Conservation (phyloP, 2,797 vertebrate species). For the Karalla daura region DNA sequence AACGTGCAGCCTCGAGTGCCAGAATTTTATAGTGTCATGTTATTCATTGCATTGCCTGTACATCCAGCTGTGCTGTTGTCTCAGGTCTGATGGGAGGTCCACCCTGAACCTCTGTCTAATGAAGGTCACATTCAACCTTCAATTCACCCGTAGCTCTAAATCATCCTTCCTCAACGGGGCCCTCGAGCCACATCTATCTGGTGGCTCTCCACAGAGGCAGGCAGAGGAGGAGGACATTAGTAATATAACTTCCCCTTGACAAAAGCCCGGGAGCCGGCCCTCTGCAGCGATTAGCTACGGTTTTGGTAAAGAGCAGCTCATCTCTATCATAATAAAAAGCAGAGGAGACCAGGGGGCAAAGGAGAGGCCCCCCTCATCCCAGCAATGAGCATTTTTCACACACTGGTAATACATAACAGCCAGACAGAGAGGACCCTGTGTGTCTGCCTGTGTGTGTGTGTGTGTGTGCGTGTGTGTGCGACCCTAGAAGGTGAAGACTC, state of each 20-base stretch:
- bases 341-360: slow-evolving; percentile 23
- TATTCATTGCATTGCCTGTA: no score
- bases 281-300: slow-evolving; percentile 27
- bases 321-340: slow-evolving; percentile 11
- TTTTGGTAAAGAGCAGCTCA: slow-evolving; percentile 25
- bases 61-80: not conserved
- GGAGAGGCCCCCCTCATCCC: not conserved
- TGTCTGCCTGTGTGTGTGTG: no score
- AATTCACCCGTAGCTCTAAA: not conserved
- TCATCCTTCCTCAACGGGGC: not conserved
- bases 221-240: slow-evolving; percentile 6
- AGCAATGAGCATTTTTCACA: slow-evolving; percentile 42
- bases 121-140: not conserved
- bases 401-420: slow-evolving; percentile 36
- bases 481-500: slow-evolving; percentile 47
- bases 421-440: slow-evolving; percentile 59
- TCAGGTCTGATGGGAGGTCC: not conserved
- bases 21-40: no score
- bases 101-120: not conserved
- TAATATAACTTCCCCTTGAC: slow-evolving; percentile 15
- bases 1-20: no score
- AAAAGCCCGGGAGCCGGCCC: slow-evolving; percentile 1
- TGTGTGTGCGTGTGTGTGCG: no score
- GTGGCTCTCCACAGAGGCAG: not conserved
- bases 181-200: slow-evolving; percentile 13